A percentile compares a stretch with the other conserved stretches of the same genome.
phyloP scores from a whole-genome alignment of 92 coral and sea anemone species.

The Epizoanthus rinbou region DNA sequence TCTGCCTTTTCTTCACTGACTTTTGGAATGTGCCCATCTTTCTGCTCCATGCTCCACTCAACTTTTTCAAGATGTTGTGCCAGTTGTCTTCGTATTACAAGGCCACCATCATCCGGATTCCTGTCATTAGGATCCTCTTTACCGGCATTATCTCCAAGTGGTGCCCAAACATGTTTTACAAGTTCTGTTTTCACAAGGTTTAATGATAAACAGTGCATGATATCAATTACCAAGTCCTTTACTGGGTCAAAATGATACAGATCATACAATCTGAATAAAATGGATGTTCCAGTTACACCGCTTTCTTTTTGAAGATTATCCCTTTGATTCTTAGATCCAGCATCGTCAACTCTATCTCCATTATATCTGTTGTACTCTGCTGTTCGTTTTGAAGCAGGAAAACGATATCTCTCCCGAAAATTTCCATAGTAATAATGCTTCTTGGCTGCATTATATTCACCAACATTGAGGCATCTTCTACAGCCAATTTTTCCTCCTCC shows the following conservation, averaged over 20 bases:
- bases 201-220: constrained; percentile 2
- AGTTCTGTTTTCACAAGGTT: constrained; percentile 28
- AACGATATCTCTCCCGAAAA: constrained; percentile 49
- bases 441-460: constrained; percentile 42
- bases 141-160: constrained; percentile 26
- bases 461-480: constrained; percentile 51
- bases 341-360: neutral
- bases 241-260: constrained; percentile 13
- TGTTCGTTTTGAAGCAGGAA: constrained; percentile 4
- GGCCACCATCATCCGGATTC: constrained; percentile 29
- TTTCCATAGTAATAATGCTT: constrained; percentile 57
- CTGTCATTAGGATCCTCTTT: constrained; percentile 15
- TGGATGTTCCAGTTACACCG: neutral
- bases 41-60: constrained; percentile 2
- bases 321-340: neutral
- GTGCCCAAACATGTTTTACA: constrained; percentile 41
- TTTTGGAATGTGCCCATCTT: neutral
- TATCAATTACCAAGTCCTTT: constrained; percentile 6
- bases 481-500: constrained; percentile 59
- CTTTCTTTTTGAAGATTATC: neutral
- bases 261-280: neutral
- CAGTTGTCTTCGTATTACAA: constrained; percentile 15
- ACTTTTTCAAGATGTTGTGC: constrained; percentile 12
- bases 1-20: too few species aligned
- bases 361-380: constrained; percentile 4